Conservation (phyloP, 2,113 vertebrate species). For the Neodon shergylaensis region DNA sequence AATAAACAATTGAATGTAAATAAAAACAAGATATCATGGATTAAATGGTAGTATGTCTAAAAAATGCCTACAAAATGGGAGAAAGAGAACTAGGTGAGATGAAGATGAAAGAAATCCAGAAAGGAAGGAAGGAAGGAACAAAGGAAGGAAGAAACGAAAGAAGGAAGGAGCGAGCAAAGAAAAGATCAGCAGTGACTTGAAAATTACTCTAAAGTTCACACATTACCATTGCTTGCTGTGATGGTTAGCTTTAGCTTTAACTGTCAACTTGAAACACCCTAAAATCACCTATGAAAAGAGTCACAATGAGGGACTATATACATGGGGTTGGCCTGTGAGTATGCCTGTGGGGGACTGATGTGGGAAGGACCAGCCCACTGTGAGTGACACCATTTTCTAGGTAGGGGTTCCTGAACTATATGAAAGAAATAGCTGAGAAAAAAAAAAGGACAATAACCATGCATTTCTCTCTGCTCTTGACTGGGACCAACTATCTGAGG, state of each 20-base stretch:
- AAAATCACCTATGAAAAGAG: not conserved
- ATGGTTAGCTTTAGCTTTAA: not conserved
- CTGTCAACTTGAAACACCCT: not conserved
- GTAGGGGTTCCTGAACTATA: not conserved
- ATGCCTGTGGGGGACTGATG: not conserved
- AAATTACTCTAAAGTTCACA: not conserved
- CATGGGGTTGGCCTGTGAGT: not conserved
- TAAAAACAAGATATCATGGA: not conserved
- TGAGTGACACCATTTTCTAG: not conserved
- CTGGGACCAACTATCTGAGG: not conserved
- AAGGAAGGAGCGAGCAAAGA: not conserved
- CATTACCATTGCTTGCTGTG: not conserved
- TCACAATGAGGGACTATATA: not conserved
- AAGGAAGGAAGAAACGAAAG: not conserved
- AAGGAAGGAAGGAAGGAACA: not conserved
- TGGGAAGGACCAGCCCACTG: not conserved
- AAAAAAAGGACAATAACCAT: not conserved
- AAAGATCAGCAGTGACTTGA: not conserved
- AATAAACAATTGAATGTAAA: constrained; percentile 12
- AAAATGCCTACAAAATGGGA: not conserved
- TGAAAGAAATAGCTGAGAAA: not conserved
- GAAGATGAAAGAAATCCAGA: no score
- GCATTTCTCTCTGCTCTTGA: not conserved
- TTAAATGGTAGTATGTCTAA: not conserved
- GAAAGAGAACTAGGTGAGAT: not conserved